Evolutionary conservation across 2,888 invertebrate genomes (phyloP).

Genomic region (Patella ulyssiponensis): DNA sequence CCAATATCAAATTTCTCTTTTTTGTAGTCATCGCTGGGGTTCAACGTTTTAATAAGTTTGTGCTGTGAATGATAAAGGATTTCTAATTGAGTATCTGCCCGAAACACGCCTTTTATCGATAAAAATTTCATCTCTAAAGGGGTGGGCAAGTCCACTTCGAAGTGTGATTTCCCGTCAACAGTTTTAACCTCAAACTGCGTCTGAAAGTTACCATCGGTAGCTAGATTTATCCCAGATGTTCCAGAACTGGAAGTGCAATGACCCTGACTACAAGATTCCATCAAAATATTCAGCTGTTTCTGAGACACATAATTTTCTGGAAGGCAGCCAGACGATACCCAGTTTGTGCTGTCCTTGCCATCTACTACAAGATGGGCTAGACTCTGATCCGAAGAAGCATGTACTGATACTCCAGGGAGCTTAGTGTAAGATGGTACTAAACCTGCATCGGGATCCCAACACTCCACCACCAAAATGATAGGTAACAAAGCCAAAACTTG

Average conservation of each 20-base stretch:
- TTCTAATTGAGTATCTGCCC: slow-evolving; percentile 21
- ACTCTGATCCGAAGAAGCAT: slow-evolving; percentile 34
- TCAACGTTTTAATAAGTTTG: slow-evolving; percentile 28
- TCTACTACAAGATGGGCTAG: slow-evolving; percentile 39
- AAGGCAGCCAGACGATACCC: slow-evolving; percentile 49
- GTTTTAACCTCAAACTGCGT: slow-evolving; percentile 27
- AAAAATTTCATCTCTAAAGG: slow-evolving; percentile 30
- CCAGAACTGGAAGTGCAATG: slow-evolving; percentile 31
- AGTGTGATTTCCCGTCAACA: slow-evolving; percentile 10
- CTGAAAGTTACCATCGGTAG: slow-evolving; percentile 43
- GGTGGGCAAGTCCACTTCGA: slow-evolving; percentile 23
- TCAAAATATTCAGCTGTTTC: slow-evolving; percentile 42
- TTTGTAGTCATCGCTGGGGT: slow-evolving; percentile 40
- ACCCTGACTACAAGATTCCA: slow-evolving; percentile 32
- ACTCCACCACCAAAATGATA: not conserved
- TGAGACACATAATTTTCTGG: slow-evolving; percentile 42
- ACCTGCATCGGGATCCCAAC: slow-evolving; percentile 57
- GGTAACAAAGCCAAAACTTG: not conserved
- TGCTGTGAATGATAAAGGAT: slow-evolving; percentile 8
- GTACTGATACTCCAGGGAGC: slow-evolving; percentile 31
- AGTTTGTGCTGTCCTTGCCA: slow-evolving; percentile 48
- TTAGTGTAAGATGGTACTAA: slow-evolving; percentile 50
- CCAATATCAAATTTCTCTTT: slow-evolving; percentile 28
- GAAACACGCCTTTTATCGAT: slow-evolving; percentile 41
- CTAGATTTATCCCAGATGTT: slow-evolving; percentile 13